Conservation (phyloP, 1,140 invertebrate species). For the Oscheius sp. region DNA sequence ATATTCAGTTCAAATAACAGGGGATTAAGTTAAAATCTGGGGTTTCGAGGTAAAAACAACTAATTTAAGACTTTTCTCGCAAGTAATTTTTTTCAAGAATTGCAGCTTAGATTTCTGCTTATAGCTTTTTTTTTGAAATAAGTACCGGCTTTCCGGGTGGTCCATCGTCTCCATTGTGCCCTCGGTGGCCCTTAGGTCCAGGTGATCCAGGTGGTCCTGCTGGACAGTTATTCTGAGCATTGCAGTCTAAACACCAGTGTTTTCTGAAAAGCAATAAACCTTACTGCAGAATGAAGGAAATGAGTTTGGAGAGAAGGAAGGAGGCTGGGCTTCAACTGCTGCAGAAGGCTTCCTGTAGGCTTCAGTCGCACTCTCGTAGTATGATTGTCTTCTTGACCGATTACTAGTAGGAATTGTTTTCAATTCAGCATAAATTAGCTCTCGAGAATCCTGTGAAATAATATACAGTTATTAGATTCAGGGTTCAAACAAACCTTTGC, state of each 20-base stretch:
- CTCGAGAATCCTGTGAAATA: background rate
- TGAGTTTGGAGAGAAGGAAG: conserved; percentile 9
- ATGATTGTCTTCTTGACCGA: conserved; percentile 15
- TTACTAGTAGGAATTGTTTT: background rate
- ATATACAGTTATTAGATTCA: background rate
- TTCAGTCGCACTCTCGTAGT: conserved; percentile 27
- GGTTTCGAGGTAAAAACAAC: too few species aligned
- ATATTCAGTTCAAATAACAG: too few species aligned
- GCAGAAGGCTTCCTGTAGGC: conserved; percentile 1
- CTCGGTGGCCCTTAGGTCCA: background rate
- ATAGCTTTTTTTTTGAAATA: background rate
- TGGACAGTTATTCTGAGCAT: conserved; percentile 29
- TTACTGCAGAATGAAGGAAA: conserved; percentile 20
- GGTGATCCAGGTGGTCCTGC: conserved; percentile 23
- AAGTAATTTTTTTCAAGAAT: too few species aligned
- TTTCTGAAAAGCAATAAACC: conserved; percentile 8
- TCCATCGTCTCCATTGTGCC: conserved; percentile 12
- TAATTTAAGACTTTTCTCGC: too few species aligned
- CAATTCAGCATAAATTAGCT: conserved; percentile 7
- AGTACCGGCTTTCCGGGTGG: conserved; percentile 22
- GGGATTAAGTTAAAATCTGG: too few species aligned
- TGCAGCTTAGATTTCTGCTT: too few species aligned
- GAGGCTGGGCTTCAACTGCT: conserved; percentile 24
- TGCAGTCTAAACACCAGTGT: conserved; percentile 17
- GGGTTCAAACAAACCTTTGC: background rate